Conservation (phyloP, 2,113 vertebrate genomes). For the Capreolus pygargus region DNA sequence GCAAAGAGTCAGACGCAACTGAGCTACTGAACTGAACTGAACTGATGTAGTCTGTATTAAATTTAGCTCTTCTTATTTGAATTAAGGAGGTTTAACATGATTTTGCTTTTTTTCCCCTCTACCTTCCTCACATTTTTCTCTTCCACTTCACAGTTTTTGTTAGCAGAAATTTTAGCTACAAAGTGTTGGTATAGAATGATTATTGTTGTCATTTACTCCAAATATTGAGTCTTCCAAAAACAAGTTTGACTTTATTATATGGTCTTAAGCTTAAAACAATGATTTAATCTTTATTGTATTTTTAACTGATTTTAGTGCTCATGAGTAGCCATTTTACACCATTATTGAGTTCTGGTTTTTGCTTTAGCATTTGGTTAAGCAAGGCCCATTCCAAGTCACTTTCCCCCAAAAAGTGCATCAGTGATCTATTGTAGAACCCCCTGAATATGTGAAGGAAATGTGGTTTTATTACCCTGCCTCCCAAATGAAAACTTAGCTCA, state of each 20-base stretch:
- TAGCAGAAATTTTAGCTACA: neutral
- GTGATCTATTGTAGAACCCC: neutral
- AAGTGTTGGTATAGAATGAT: neutral
- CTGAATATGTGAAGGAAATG: neutral
- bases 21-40: too few species aligned
- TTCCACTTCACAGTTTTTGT: neutral
- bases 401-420: neutral
- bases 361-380: neutral
- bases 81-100: neutral
- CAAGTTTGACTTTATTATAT: neutral
- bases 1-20: too few species aligned
- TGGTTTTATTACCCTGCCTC: neutral
- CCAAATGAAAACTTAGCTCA: neutral
- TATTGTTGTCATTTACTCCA: neutral
- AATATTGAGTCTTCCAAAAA: neutral
- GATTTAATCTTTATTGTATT: neutral
- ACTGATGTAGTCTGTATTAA: neutral
- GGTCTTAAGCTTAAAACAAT: neutral
- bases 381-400: neutral
- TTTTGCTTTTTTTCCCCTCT: neutral
- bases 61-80: neutral
- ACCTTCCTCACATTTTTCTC: neutral
- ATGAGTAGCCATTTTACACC: neutral
- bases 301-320: neutral
- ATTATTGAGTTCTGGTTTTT: neutral